phyloP scores from a whole-genome alignment of 1,140 invertebrate species.

The Penaeus vannamei region DNA sequence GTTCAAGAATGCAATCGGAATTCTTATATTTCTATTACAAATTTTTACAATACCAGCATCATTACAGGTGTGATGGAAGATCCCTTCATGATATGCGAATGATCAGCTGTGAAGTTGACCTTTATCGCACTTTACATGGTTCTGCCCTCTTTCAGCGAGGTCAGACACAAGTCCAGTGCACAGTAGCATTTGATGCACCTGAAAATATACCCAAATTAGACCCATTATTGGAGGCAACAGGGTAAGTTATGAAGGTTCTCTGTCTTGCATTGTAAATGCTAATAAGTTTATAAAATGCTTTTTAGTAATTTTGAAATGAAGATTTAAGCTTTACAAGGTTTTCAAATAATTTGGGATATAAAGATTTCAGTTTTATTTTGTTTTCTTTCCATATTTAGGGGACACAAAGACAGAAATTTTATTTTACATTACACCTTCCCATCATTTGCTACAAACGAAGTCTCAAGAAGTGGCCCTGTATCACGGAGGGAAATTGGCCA shows the following conservation, averaged over 20 bases:
- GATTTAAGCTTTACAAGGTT: neutral
- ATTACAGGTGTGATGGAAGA: conserved; percentile 90
- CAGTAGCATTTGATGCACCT: conserved; percentile 94
- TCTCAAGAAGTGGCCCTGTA: conserved; percentile 79
- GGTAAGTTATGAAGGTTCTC: conserved; percentile 65
- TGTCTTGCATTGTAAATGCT: neutral
- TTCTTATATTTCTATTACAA: neutral
- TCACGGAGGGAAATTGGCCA: conserved; percentile 90
- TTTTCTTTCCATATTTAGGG: conserved; percentile 77
- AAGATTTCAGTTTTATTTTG: neutral
- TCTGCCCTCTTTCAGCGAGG: conserved; percentile 97
- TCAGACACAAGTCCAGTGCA: conserved; percentile 97
- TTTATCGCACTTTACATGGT: conserved; percentile 94
- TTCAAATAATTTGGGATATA: neutral
- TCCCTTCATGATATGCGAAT: conserved; percentile 82
- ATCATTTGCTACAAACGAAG: conserved; percentile 96
- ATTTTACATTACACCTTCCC: conserved; percentile 99
- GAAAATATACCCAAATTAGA: conserved; percentile 93
- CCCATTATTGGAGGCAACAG: conserved; percentile 70
- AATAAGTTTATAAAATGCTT: neutral
- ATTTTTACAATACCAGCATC: conserved; percentile 39
- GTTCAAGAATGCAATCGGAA: neutral
- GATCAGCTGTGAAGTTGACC: conserved; percentile 87
- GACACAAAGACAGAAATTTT: conserved; percentile 96
- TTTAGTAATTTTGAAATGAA: neutral